Conservation (phyloP, 2,888 invertebrate species). For the Drosophila sordidula region DNA sequence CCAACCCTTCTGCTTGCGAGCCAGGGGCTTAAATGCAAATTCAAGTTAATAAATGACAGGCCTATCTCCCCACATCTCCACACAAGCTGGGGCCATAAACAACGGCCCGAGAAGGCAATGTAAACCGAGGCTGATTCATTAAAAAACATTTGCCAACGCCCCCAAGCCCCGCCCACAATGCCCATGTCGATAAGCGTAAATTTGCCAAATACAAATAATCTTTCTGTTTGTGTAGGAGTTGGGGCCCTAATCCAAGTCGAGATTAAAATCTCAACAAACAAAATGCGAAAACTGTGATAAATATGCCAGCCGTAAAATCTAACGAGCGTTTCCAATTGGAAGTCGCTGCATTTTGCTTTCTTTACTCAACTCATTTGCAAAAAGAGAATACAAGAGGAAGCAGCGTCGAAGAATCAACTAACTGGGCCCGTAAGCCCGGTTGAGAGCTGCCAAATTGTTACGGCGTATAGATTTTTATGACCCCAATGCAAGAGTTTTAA, state of each 20-base stretch:
- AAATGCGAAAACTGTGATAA: conserved; percentile 54
- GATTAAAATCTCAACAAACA: conserved; percentile 65
- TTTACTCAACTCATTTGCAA: conserved; percentile 28
- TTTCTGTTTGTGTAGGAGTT: conserved; percentile 27
- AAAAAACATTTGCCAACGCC: conserved; percentile 40
- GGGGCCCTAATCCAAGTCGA: conserved; percentile 44
- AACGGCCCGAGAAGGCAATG: conserved; percentile 37
- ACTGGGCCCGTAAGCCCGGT: conserved; percentile 11
- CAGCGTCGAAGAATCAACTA: conserved; percentile 16
- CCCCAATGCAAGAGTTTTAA: conserved; percentile 45
- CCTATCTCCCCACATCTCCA: conserved; percentile 63
- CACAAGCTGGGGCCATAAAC: conserved; percentile 62
- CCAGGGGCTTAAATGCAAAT: conserved; percentile 68
- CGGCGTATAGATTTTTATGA: conserved; percentile 59
- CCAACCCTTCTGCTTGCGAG: conserved; percentile 18
- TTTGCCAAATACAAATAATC: conserved; percentile 76
- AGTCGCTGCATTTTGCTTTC: not conserved
- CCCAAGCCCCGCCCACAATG: conserved; percentile 3
- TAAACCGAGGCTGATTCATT: conserved; percentile 49
- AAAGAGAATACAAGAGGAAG: not conserved
- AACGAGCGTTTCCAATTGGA: conserved; percentile 22
- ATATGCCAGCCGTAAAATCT: conserved; percentile 36
- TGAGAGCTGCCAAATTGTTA: conserved; percentile 63
- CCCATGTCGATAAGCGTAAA: conserved; percentile 71
- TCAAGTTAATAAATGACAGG: conserved; percentile 73